Evolutionary conservation across 2,888 invertebrate genomes (phyloP).

Genomic region (Bugulina stolonifera): DNA sequence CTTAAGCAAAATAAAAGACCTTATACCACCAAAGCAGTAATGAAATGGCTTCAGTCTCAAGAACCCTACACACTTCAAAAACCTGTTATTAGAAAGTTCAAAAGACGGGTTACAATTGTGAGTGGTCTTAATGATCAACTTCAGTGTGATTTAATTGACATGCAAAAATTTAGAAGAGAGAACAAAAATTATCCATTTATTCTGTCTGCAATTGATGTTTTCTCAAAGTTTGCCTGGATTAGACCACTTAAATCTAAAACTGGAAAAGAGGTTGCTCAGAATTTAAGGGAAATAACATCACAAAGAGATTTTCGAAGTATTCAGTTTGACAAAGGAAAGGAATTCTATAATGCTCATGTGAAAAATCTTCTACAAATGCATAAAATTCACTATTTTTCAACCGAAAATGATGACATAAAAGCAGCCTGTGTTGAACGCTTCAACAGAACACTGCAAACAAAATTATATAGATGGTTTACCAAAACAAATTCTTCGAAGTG

Average conservation of each 20-base stretch:
- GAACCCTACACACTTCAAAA: not conserved
- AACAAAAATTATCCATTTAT: not conserved
- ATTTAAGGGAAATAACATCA: not conserved
- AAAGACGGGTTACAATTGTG: not conserved
- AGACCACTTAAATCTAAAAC: not conserved
- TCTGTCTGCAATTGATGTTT: not conserved
- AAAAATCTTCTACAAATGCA: not conserved
- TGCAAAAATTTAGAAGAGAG: not conserved
- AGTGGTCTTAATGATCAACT: not conserved
- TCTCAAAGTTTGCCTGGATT: not conserved
- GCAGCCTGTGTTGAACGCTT: not conserved
- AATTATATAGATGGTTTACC: not conserved
- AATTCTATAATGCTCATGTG: not conserved
- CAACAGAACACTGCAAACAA: not conserved
- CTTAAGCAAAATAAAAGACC: not conserved
- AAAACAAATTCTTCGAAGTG: not conserved
- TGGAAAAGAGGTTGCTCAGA: not conserved
- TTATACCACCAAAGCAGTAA: not conserved
- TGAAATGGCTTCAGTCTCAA: not conserved
- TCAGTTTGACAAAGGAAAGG: not conserved
- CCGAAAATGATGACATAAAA: not conserved
- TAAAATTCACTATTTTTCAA: not conserved
- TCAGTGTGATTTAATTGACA: not conserved
- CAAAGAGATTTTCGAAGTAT: not conserved
- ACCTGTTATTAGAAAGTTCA: not conserved